Base-by-base conservation (phyloP, 2,113 vertebrate species). In the Zingel zingel region DNA sequence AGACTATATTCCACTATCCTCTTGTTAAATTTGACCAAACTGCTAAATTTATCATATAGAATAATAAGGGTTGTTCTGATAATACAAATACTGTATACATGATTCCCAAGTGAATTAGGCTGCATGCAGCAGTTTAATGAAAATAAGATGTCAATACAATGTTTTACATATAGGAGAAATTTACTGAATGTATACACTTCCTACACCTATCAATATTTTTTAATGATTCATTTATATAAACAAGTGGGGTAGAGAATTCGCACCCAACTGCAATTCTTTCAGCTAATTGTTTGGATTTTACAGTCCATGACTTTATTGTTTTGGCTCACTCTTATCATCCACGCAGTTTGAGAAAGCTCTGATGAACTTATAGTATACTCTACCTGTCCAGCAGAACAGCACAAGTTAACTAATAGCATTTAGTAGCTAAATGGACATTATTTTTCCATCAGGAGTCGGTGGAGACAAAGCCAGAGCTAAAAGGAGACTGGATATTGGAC, bases 21-120 rank as follows among this genome's bases (percentile, higher is more conserved):
- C 68, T 81, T 77, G 73, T 86, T 87, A 87, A 77, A 89, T 80
- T n/a, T 76, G 47, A 88, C 69, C 71, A 19, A 33, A 23, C 39
- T 74, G 36, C 53, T 45, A 53, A 59, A 76, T 79, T 68, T 63
- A 73, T 78, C 30, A 69, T 63, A 74, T 25, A 27, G 50, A 77
- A 39, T 77, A 68, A 68, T 14, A 9, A 63, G 7, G 16, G 43
- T 12, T 74, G 48, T 33, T 65, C 23, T 66, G 19, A 23, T 73
- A 7, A 50, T n/a, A 50, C 48, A 65, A 39, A 62, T 23, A 47
- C 47, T 64, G 45, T 56, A 50, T 43, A 30, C 5, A 59, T 33
- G 56, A 68, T 67, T 83, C 27, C 15, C 16, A 54, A 18, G 25
- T 30, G 30, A 59, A 12, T 36, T 16, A 64, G 30, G 19, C 23